Evolutionary conservation across 2,888 invertebrate genomes (phyloP).

Genomic region (Apodemia zela): DNA sequence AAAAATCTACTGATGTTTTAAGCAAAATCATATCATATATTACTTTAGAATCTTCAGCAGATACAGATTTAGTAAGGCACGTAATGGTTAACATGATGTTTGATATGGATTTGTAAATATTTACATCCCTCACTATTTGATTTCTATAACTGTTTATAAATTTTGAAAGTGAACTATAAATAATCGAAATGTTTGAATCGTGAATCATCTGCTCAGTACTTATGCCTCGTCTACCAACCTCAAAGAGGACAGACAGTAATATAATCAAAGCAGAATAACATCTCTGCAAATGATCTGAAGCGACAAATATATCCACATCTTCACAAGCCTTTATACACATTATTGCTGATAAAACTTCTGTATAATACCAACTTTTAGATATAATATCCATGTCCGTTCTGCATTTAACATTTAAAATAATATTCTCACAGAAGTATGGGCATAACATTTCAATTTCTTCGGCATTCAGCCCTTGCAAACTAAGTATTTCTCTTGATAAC

Average conservation of each 20-base stretch:
- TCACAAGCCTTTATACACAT: conserved; percentile 47
- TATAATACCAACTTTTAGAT: conserved; percentile 52
- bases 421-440: conserved; percentile 45
- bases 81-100: conserved; percentile 45
- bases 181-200: conserved; percentile 35
- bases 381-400: conserved; percentile 31
- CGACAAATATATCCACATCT: conserved; percentile 47
- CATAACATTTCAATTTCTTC: conserved; percentile 50
- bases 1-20: conserved; percentile 28
- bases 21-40: conserved; percentile 47
- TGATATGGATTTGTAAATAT: conserved; percentile 39
- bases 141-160: conserved; percentile 42
- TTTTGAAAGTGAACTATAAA: conserved; percentile 45
- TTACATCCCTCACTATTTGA: conserved; percentile 38
- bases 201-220: conserved; percentile 24
- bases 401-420: conserved; percentile 40
- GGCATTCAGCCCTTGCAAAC: conserved; percentile 47
- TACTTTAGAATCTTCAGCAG: conserved; percentile 38
- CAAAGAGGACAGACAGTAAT: conserved; percentile 43
- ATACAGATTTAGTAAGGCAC: conserved; percentile 38
- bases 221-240: conserved; percentile 24
- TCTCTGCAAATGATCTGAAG: conserved; percentile 51
- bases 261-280: conserved; percentile 47
- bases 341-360: conserved; percentile 46
- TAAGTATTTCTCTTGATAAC: conserved; percentile 45